A percentile compares a stretch with the other conserved stretches of the same genome.
Conservation (phyloP, 2,113 vertebrate genomes). For the Coracopsis vasa region DNA sequence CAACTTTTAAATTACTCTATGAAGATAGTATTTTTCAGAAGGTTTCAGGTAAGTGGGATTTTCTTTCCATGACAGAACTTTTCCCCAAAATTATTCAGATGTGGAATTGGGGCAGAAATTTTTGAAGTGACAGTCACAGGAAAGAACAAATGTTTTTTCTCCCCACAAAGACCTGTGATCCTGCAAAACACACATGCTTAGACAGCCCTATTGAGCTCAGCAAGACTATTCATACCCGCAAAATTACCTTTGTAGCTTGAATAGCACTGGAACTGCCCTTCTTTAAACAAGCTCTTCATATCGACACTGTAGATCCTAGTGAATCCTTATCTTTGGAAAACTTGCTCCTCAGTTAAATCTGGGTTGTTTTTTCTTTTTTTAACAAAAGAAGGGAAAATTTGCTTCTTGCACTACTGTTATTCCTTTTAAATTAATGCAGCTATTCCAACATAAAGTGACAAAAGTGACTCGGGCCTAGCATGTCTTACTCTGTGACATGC, state of each 20-base stretch:
- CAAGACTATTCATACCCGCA: neutral
- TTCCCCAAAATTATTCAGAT: neutral
- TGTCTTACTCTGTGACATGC: neutral
- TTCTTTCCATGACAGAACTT: neutral
- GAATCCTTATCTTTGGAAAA: slow-evolving; percentile 8
- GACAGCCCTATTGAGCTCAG: neutral
- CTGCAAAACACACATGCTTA: neutral
- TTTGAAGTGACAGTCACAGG: neutral
- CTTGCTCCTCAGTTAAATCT: neutral
- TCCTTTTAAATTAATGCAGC: neutral
- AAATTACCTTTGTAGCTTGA: neutral
- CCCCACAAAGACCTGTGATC: neutral
- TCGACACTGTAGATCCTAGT: neutral
- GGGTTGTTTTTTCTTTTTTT: neutral
- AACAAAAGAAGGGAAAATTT: neutral
- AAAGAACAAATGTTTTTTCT: neutral
- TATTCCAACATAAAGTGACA: neutral
- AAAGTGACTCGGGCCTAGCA: neutral
- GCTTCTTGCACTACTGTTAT: neutral
- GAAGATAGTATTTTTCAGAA: neutral
- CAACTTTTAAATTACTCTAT: neutral
- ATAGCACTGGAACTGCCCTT: neutral
- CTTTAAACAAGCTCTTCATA: neutral
- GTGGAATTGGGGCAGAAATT: neutral
- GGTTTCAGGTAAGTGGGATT: neutral